Percentiles rank a stretch among this genome's conserved stretches.
Evolutionary conservation across 2,797 vertebrate genomes (phyloP).

Genomic region (Margarornis squamiger): DNA sequence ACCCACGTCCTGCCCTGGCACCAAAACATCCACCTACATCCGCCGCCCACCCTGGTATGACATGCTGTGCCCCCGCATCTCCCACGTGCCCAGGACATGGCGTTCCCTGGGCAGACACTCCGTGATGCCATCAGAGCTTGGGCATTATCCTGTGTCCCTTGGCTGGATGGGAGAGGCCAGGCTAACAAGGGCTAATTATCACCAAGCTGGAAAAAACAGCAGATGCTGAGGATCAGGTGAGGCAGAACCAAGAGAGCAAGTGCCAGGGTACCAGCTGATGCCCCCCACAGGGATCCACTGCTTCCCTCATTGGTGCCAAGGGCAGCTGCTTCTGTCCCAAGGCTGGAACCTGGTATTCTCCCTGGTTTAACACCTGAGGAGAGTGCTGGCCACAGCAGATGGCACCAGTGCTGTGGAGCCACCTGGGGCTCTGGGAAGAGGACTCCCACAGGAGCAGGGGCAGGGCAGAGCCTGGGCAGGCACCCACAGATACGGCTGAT

Average conservation of each 20-base stretch:
- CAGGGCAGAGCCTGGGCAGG: neutral
- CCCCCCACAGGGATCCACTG: accelerated
- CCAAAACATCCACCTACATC: neutral
- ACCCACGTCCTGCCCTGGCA: neutral
- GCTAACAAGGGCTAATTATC: neutral
- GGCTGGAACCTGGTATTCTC: neutral
- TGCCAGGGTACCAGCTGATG: neutral
- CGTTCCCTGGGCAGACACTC: neutral
- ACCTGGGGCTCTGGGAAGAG: accelerated
- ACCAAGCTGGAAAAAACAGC: neutral
- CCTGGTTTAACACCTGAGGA: neutral
- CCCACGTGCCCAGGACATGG: accelerated
- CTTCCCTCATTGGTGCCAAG: neutral
- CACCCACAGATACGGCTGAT: accelerated
- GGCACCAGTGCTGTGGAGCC: neutral
- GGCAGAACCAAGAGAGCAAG: neutral
- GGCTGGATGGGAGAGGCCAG: neutral
- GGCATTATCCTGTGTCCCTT: neutral
- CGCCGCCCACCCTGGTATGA: accelerated
- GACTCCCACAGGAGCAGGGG: neutral
- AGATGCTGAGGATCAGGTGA: neutral
- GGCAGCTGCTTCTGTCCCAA: neutral
- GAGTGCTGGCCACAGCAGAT: neutral
- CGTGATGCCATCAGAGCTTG: accelerated
- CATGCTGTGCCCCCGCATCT: accelerated